phyloP scores from a whole-genome alignment of 2,888 invertebrate species.

The Yponomeuta sedellus region DNA sequence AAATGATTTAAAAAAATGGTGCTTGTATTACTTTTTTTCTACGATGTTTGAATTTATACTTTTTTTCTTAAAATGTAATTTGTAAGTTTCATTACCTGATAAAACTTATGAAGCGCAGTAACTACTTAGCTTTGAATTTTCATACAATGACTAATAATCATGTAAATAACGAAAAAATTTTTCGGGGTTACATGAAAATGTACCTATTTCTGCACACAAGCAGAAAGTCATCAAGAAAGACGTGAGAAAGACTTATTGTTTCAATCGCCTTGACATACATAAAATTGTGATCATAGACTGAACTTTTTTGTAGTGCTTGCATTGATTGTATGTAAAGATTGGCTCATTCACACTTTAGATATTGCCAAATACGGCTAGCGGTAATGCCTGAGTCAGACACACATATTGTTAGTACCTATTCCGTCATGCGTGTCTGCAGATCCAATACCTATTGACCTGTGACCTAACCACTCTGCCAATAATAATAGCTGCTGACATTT shows the following conservation, averaged over 20 bases:
- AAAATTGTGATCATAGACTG: not conserved
- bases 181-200: not conserved
- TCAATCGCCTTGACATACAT: not conserved
- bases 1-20: not conserved
- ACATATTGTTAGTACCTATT: constrained; percentile 12
- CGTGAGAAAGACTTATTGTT: not conserved
- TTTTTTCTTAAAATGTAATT: too few species aligned
- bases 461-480: constrained; percentile 40
- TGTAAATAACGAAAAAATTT: too few species aligned
- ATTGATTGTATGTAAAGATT: not conserved
- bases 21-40: not conserved
- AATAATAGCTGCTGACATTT: constrained; percentile 71
- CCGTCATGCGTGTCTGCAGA: constrained; percentile 29
- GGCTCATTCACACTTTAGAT: not conserved
- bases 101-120: too few species aligned
- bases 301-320: not conserved
- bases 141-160: too few species aligned
- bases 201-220: not conserved
- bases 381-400: not conserved
- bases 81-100: too few species aligned
- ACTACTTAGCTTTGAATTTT: too few species aligned
- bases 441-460: constrained; percentile 38
- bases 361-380: not conserved
- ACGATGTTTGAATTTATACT: too few species aligned
- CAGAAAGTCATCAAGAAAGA: too few species aligned